phyloP scores from a whole-genome alignment of 2,888 invertebrate genomes.

The Lepetodrilus schrolli region DNA sequence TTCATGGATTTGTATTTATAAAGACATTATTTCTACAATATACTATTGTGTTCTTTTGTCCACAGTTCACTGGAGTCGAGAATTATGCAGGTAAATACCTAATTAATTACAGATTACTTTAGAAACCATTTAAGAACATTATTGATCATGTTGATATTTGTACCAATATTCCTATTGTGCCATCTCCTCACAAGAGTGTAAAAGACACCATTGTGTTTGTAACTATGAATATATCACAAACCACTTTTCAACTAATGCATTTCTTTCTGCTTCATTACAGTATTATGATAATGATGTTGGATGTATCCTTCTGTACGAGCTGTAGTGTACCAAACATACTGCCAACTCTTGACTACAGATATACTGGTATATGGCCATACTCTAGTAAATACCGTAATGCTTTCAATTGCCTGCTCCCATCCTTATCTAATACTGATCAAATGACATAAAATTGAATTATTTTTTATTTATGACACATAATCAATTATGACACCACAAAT shows the following conservation, averaged over 20 bases:
- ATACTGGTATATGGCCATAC: neutral
- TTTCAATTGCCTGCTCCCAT: too few species aligned
- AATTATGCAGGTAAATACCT: constrained; percentile 59
- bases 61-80: constrained; percentile 61
- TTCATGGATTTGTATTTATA: too few species aligned
- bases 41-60: neutral
- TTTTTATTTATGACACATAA: too few species aligned
- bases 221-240: neutral
- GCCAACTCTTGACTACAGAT: constrained; percentile 44
- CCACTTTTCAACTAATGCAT: neutral
- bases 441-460: too few species aligned
- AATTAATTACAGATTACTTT: too few species aligned
- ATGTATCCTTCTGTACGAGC: too few species aligned
- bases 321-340: too few species aligned
- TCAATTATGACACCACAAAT: too few species aligned
- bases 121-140: neutral
- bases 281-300: constrained; percentile 70
- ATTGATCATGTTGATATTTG: neutral
- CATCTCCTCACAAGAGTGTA: neutral
- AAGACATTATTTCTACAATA: neutral
- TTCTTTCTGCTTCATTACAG: constrained; percentile 47
- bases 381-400: too few species aligned
- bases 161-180: constrained; percentile 33
- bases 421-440: too few species aligned
- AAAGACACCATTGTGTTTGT: constrained; percentile 6